phyloP scores from a whole-genome alignment of 2,888 invertebrate species.

The Tinea semifulvella region DNA sequence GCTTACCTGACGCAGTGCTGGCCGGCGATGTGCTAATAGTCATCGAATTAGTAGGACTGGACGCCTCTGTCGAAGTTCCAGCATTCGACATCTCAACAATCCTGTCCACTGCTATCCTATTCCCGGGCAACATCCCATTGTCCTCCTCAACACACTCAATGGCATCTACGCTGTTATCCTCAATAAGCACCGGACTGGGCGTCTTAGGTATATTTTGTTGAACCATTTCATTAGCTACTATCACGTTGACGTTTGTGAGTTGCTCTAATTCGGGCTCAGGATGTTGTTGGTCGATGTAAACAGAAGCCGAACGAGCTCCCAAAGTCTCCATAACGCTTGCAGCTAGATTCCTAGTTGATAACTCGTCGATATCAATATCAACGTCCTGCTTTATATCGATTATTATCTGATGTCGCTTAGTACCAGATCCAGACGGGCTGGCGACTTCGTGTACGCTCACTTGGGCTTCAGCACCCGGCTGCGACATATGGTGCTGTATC shows the following conservation, averaged over 20 bases:
- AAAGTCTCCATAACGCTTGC: slow-evolving; percentile 62
- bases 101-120: slow-evolving; percentile 49
- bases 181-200: slow-evolving; percentile 32
- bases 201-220: slow-evolving; percentile 27
- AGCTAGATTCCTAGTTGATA: slow-evolving; percentile 55
- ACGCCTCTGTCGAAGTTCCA: slow-evolving; percentile 26
- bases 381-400: slow-evolving; percentile 62
- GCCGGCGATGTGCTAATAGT: slow-evolving; percentile 34
- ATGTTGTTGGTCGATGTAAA: slow-evolving; percentile 48
- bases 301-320: slow-evolving; percentile 55
- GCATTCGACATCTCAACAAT: slow-evolving; percentile 47
- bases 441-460: slow-evolving; percentile 59
- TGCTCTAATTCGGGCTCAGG: slow-evolving; percentile 52
- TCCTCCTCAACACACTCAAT: slow-evolving; percentile 27
- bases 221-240: slow-evolving; percentile 41
- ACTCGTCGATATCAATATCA: slow-evolving; percentile 57
- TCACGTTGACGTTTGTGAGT: slow-evolving; percentile 57
- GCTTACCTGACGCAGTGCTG: slow-evolving; percentile 56
- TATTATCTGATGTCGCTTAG: slow-evolving; percentile 58
- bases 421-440: slow-evolving; percentile 44
- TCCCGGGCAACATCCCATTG: slow-evolving; percentile 34
- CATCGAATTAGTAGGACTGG: slow-evolving; percentile 32
- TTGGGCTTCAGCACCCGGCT: slow-evolving; percentile 47
- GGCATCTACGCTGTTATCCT: slow-evolving; percentile 25
- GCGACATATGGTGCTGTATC: slow-evolving; percentile 52